phyloP scores from a whole-genome alignment of 2,797 vertebrate genomes.

The Miichthys miiuy region DNA sequence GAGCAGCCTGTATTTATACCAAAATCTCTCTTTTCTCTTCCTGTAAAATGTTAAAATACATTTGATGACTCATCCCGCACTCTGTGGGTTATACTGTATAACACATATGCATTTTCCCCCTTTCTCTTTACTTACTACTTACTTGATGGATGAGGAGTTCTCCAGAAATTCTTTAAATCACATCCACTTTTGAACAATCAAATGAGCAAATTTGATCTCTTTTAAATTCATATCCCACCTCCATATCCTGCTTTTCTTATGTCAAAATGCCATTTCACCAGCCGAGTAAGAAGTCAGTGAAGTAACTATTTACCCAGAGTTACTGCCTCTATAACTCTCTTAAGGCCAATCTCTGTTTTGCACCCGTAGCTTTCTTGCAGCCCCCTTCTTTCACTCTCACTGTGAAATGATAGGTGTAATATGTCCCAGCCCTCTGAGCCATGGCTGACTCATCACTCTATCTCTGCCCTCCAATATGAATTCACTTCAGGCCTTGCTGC shows the following conservation, averaged over 20 bases:
- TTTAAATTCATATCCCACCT: background rate
- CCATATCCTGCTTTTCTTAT: background rate
- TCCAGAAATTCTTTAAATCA: background rate
- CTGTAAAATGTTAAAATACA: background rate
- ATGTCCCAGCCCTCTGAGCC: conserved; percentile 60
- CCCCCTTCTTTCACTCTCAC: conserved; percentile 29
- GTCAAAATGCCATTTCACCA: background rate
- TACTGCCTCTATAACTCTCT: conserved; percentile 40
- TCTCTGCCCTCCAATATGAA: conserved; percentile 66
- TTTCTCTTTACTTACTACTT: background rate
- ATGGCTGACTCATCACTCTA: conserved; percentile 77
- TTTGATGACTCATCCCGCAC: background rate
- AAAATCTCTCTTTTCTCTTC: background rate
- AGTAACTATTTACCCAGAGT: too few species aligned
- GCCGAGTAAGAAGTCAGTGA: background rate
- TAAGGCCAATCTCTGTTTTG: conserved; percentile 48
- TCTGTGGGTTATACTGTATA: background rate
- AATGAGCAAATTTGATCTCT: background rate
- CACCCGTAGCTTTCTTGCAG: conserved; percentile 25
- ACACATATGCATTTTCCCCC: background rate
- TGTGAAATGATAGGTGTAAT: conserved; percentile 69
- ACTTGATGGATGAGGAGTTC: background rate
- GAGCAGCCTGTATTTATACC: background rate
- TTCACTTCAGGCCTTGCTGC: conserved; percentile 61
- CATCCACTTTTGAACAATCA: background rate